These are phyloP conservation scores for Liodrosophila aerea DNA, from an alignment of 2,888 invertebrate genomes.

Conservation along the genomic window DNA sequence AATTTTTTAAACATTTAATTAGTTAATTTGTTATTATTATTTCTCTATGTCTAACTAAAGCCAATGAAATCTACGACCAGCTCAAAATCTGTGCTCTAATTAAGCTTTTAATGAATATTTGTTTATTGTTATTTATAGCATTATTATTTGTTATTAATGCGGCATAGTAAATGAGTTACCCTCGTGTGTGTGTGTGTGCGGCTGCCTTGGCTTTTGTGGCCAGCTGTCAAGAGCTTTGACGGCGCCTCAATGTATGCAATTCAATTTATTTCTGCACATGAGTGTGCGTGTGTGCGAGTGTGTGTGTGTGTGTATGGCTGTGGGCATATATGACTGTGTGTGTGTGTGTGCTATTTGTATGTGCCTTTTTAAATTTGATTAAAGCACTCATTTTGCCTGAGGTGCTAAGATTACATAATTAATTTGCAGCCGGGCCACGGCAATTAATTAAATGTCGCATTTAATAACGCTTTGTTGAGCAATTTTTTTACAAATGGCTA, in stretches of 20 bases:
- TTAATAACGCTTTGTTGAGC: conserved; percentile 77
- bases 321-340: conserved; percentile 19
- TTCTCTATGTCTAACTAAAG: no score
- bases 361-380: conserved; percentile 57
- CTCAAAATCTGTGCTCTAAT: no score
- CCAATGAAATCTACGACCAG: no score
- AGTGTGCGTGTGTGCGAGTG: conserved; percentile 19
- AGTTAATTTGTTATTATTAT: no score
- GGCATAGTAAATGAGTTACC: conserved; percentile 1
- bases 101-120: no score
- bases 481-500: conserved; percentile 72
- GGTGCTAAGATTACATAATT: conserved; percentile 78
- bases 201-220: conserved; percentile 58
- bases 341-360: conserved; percentile 4
- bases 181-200: conserved; percentile 16
- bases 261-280: conserved; percentile 67
- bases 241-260: conserved; percentile 58
- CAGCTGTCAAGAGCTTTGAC: conserved; percentile 64
- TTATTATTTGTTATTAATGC: not conserved
- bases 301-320: conserved; percentile 28
- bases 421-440: conserved; percentile 63
- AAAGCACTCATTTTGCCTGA: conserved; percentile 63
- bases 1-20: no score
- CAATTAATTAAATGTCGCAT: conserved; percentile 79
- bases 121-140: not conserved